These are phyloP conservation scores for Zhuqinia jingwanae DNA, from an alignment of 2,888 invertebrate species.

Conservation along the genomic window DNA sequence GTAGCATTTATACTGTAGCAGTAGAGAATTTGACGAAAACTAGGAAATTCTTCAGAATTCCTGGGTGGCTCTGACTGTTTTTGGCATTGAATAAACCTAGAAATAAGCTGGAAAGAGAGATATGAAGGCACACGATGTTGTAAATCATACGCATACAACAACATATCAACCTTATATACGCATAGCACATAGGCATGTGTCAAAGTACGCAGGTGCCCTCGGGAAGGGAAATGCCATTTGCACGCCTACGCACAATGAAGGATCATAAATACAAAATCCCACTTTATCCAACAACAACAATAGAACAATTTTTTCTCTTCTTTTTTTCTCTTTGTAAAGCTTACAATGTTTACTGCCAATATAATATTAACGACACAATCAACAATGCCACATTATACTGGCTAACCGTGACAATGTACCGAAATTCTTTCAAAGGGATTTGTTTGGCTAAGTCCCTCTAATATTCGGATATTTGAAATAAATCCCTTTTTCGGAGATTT, in stretches of 20 bases:
- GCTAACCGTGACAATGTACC: conserved; percentile 11
- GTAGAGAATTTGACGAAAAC: background rate
- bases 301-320: background rate
- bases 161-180: background rate
- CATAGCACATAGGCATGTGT: background rate
- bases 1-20: background rate
- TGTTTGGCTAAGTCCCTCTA: background rate
- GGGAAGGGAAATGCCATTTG: conserved; percentile 66
- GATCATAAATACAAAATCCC: conserved; percentile 52
- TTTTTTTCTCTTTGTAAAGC: background rate
- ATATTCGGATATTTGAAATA: background rate
- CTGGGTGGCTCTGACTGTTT: conserved; percentile 18
- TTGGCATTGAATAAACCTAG: background rate
- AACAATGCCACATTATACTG: background rate
- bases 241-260: conserved; percentile 71
- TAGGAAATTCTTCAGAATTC: background rate
- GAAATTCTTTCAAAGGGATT: background rate
- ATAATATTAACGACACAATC: conserved; percentile 25
- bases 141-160: background rate
- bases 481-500: conserved; percentile 12
- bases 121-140: background rate
- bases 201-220: conserved; percentile 66
- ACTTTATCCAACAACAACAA: conserved; percentile 34
- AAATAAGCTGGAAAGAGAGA: background rate
- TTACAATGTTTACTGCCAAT: conserved; percentile 26